These are phyloP conservation scores for Drosophila cognata DNA, from an alignment of 2,888 invertebrate genomes.

Conservation along the genomic window DNA sequence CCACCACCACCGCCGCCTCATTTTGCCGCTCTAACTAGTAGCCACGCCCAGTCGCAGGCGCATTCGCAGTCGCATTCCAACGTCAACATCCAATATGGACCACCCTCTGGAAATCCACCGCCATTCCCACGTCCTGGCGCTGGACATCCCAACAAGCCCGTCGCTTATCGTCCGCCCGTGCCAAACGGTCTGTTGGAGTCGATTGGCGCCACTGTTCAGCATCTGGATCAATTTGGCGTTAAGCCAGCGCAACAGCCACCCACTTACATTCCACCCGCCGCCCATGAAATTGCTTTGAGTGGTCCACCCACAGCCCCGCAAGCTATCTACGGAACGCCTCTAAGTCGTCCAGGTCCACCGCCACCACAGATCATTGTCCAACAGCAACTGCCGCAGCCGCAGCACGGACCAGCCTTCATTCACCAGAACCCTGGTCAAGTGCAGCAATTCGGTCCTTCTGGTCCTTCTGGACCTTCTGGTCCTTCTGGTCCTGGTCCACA, in stretches of 20 bases:
- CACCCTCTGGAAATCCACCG: slow-evolving; percentile 77
- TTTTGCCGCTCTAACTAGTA: slow-evolving; percentile 47
- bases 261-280: slow-evolving; percentile 88
- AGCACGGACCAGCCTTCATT: slow-evolving; percentile 61
- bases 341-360: slow-evolving; percentile 19
- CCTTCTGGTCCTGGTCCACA: slow-evolving; percentile 50
- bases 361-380: slow-evolving; percentile 61
- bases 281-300: slow-evolving; percentile 85
- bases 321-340: slow-evolving; percentile 27
- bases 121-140: slow-evolving; percentile 48
- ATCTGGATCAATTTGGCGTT: slow-evolving; percentile 87
- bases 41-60: slow-evolving; percentile 31
- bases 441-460: slow-evolving; percentile 59
- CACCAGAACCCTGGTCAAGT: slow-evolving; percentile 48
- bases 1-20: slow-evolving; percentile 64
- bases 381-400: slow-evolving; percentile 79
- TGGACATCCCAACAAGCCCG: slow-evolving; percentile 86
- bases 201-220: slow-evolving; percentile 88
- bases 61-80: slow-evolving; percentile 59
- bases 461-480: slow-evolving; percentile 39
- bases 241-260: slow-evolving; percentile 86
- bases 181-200: slow-evolving; percentile 89
- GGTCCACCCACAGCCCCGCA: slow-evolving; percentile 42
- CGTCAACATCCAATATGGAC: slow-evolving; percentile 79
- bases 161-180: slow-evolving; percentile 91